Evolutionary conservation across 2,888 invertebrate species (phyloP).

Genomic region (Argyresthia albistria): DNA sequence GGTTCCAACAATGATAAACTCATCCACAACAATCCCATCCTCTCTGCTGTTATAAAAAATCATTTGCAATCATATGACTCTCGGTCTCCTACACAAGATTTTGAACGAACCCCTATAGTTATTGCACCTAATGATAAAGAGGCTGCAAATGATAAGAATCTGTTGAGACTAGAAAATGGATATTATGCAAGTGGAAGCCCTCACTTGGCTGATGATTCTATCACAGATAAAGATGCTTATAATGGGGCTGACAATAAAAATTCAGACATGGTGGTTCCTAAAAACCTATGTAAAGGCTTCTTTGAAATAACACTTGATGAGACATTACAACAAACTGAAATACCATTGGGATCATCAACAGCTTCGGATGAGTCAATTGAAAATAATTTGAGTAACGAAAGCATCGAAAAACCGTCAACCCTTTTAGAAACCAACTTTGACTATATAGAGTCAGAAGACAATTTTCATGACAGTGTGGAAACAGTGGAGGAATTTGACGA

Average conservation of each 20-base stretch:
- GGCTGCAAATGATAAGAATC: slow-evolving; percentile 20
- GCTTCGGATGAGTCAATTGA: slow-evolving; percentile 52
- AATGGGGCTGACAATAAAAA: background rate
- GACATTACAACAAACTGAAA: slow-evolving; percentile 39
- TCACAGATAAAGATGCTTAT: slow-evolving; percentile 17
- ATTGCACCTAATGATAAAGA: slow-evolving; percentile 30
- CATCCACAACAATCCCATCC: slow-evolving; percentile 57
- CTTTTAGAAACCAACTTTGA: slow-evolving; percentile 76
- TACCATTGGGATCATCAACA: slow-evolving; percentile 52
- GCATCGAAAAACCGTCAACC: slow-evolving; percentile 43
- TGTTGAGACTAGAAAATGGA: slow-evolving; percentile 16
- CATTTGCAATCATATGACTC: slow-evolving; percentile 68
- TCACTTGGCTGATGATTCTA: slow-evolving; percentile 22
- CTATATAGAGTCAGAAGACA: slow-evolving; percentile 53
- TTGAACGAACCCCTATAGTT: slow-evolving; percentile 73
- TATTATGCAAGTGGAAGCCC: slow-evolving; percentile 32
- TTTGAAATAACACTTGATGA: slow-evolving; percentile 47
- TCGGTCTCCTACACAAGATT: slow-evolving; percentile 72
- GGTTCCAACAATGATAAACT: slow-evolving; percentile 41
- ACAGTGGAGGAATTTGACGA: slow-evolving; percentile 12
- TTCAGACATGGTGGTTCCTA: slow-evolving; percentile 35
- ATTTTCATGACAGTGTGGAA: slow-evolving; percentile 26
- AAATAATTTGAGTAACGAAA: slow-evolving; percentile 33
- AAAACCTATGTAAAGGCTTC: slow-evolving; percentile 52
- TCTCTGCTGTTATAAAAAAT: slow-evolving; percentile 60